phyloP scores from a whole-genome alignment of 64 coral and sea anemone species.

The Anthopleura sola region DNA sequence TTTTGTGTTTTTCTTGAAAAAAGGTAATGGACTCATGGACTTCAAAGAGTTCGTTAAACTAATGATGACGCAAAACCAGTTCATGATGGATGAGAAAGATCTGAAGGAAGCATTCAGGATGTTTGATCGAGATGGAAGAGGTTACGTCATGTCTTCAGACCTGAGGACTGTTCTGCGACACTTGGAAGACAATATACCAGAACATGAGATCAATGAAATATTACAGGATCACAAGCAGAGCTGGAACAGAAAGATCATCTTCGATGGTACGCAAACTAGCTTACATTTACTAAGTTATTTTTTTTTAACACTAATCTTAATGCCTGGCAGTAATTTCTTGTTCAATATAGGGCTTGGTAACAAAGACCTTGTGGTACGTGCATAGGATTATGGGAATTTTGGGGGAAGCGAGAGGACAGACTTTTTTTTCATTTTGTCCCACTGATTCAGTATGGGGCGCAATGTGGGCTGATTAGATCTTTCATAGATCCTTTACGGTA shows the following conservation, averaged over 20 bases:
- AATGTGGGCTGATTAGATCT: too few species aligned
- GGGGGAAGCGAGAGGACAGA: too few species aligned
- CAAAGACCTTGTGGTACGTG: too few species aligned
- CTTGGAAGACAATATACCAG: slow-evolving; percentile 56
- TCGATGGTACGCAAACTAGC: slow-evolving; percentile 30
- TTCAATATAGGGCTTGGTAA: too few species aligned
- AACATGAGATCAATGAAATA: slow-evolving; percentile 67
- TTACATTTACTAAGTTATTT: neutral
- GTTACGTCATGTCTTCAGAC: slow-evolving; percentile 57
- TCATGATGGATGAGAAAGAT: slow-evolving; percentile 56
- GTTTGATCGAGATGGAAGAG: slow-evolving; percentile 52
- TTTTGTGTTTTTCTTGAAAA: neutral
- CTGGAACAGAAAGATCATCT: slow-evolving; percentile 58
- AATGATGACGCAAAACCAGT: slow-evolving; percentile 60
- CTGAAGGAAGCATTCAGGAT: slow-evolving; percentile 51
- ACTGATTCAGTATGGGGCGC: too few species aligned
- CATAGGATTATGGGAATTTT: too few species aligned
- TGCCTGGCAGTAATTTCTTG: too few species aligned
- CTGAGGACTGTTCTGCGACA: slow-evolving; percentile 30
- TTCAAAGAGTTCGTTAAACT: slow-evolving; percentile 66
- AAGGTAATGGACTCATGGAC: slow-evolving; percentile 65
- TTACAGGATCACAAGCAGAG: slow-evolving; percentile 61
- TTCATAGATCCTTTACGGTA: too few species aligned
- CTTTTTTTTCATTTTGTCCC: too few species aligned
- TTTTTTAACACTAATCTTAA: too few species aligned